Conservation (phyloP, 2,888 invertebrate species). For the Oscheius sp. region DNA sequence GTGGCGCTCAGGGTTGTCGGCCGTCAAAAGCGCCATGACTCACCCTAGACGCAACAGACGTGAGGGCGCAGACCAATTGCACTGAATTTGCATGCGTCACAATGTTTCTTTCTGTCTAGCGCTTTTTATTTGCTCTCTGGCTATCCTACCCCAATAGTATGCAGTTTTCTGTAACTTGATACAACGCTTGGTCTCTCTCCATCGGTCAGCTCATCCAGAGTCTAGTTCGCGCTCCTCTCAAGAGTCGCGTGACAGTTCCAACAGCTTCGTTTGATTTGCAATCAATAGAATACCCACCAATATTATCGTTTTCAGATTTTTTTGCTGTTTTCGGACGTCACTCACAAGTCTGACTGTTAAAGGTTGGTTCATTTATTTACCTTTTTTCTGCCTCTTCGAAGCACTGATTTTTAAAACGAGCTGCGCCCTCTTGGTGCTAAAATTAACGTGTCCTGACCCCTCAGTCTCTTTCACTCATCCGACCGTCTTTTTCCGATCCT, state of each 20-base stretch:
- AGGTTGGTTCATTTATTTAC: too few relatives aligned
- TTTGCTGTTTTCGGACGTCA: slow-evolving; percentile 12
- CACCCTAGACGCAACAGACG: neutral
- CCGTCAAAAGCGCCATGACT: slow-evolving; percentile 2
- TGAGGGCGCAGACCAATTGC: slow-evolving; percentile 19
- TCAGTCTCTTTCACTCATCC: too few relatives aligned
- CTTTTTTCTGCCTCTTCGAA: too few relatives aligned
- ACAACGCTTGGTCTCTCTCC: too few relatives aligned
- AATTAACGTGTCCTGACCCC: too few relatives aligned
- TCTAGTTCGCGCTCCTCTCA: slow-evolving; percentile 9
- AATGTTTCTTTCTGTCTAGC: neutral
- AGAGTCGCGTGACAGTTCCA: slow-evolving; percentile 30
- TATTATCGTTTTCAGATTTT: slow-evolving; percentile 14
- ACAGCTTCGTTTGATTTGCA: slow-evolving; percentile 32
- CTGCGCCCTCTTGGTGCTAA: too few relatives aligned
- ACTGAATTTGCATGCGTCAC: slow-evolving; percentile 26
- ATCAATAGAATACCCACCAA: slow-evolving; percentile 13
- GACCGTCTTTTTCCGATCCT: too few relatives aligned
- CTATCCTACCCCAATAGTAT: too few relatives aligned
- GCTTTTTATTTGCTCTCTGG: neutral
- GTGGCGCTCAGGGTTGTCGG: neutral
- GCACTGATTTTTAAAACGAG: too few relatives aligned
- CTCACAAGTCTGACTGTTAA: neutral
- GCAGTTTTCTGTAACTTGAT: too few relatives aligned
- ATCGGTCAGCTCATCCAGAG: neutral